Evolutionary conservation across 2,113 vertebrate genomes (phyloP), one percentile per base, ranked within the genome.

Genomic region (Argyrosomus japonicus): DNA sequence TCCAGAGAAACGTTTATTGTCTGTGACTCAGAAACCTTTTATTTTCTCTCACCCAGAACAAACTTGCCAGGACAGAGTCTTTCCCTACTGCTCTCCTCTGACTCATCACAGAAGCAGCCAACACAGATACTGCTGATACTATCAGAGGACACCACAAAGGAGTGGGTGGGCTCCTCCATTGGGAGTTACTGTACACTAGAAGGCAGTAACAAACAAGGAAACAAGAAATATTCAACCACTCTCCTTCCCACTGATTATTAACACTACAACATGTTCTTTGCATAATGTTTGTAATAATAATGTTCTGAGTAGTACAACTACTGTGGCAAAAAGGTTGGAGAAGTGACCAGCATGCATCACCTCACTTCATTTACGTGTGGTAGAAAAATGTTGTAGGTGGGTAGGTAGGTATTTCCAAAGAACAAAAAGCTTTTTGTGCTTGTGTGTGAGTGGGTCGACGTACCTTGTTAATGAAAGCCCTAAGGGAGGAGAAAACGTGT

Each of bases 391-490:
- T 3, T 50, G 40, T 21, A 17, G 60, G 36, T n/a, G 18, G n/a
- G n/a, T n/a, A n/a, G n/a, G n/a, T n/a, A n/a, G n/a, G n/a, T n/a
- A 3, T 0, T 19, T 19, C n/a, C 7, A 25, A 57, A 21, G 15
- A 19, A 45, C 12, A 75, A 19, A 51, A 36, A 4, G 23, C 13
- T 3, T 1, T 51, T 36, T 47, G 21, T 70, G 32, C 25, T 21
- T 54, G n/a, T 1, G 57, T n/a, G 0, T 8, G 3, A 32, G 5
- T 11, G 53, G 23, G 45, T 36, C 0, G 1, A 63, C 89, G 3
- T 90, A 98, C 98, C 97, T 98, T 99, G 94, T 96, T 97, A 60
- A 98, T 98, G 86, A 99, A 99, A 62, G 96, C 96, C 88, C 98
- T 93, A 68, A 99, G 93, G 0, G 97, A 96, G 5, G 98, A 96